Evolutionary conservation across 2,113 vertebrate genomes (phyloP), one percentile per base, ranked within the genome.

Genomic region (Phalacrocorax aristotelis): DNA sequence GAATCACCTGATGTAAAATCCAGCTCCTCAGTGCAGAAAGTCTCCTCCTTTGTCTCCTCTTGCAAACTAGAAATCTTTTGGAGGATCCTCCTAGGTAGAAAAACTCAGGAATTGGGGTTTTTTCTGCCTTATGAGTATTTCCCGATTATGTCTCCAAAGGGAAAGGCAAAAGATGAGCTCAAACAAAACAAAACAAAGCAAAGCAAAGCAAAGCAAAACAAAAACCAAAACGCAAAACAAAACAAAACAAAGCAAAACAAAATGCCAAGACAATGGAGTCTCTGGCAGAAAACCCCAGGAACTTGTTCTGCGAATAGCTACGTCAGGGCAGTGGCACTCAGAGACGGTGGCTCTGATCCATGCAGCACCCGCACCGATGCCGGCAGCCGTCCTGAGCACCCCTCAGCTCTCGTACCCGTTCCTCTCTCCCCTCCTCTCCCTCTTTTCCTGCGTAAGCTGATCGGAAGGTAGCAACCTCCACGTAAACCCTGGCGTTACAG

Each of bases 1-100:
- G 6, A 64, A 92, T 48, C 91, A 94, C 72, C 95, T 97, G 94
- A 97, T 93, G 74, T 91, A 81, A 95, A 97, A 93, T 97, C 92
- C 92, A 97, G 86, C 74, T 93, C 54, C 69, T 84, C 61, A 46
- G 40, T 19, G 60, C 79, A 74, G 40, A 81, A 36, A 71, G 46
- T 18, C 89, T 71, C 51, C 68, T 87, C 72, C 72, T 93, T 89
- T 83, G 86, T 87, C 86, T 93, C 68, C 66, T 75, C 83, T 90
- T 3, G 0, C 80, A 95, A 88, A 81, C 61, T 40, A 86, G 52
- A 92, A 92, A 90, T 44, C 30, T 65, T 92, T 76, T 44, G 72
- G 83, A 87, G 61, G 61, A 76, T 81, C 84, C 38, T 82, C 65
- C 44, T 65, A 75, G 89, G 76, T 4, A 95, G 61, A 87, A 93